Conservation (phyloP, 2,888 invertebrate genomes). For the Steinernema scapterisci region DNA sequence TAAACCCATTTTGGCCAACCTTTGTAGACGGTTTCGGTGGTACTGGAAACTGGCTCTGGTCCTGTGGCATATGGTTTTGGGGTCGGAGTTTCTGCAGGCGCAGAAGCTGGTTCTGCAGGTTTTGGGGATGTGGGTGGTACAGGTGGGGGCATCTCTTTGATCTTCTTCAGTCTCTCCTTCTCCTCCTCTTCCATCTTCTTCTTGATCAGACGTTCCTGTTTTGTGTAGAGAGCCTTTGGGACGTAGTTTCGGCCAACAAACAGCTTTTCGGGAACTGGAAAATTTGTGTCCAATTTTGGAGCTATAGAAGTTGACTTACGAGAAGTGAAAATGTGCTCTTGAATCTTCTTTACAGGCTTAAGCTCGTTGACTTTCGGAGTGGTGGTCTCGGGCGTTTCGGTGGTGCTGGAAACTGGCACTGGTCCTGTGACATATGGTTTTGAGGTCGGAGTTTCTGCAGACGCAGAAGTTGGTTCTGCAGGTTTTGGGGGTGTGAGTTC, state of each 20-base stretch:
- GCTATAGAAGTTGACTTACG: background rate
- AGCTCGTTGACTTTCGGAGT: background rate
- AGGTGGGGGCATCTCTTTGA: too few relatives aligned
- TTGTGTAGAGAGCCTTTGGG: background rate
- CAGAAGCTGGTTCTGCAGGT: too few relatives aligned
- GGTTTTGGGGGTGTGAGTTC: too few relatives aligned
- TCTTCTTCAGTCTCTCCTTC: background rate
- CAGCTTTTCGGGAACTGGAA: slow-evolving; percentile 2
- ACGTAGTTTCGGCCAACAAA: slow-evolving; percentile 9
- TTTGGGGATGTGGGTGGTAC: too few relatives aligned
- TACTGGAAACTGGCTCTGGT: background rate
- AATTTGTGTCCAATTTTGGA: too few relatives aligned
- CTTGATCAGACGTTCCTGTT: background rate
- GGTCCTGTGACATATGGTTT: too few relatives aligned
- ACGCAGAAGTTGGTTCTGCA: too few relatives aligned
- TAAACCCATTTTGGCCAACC: too few relatives aligned
- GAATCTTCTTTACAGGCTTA: background rate
- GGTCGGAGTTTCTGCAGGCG: too few relatives aligned
- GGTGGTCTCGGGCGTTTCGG: background rate
- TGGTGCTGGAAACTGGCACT: background rate
- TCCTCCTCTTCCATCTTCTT: slow-evolving; percentile 5
- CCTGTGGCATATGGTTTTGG: too few relatives aligned
- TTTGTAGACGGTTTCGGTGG: slow-evolving; percentile 6
- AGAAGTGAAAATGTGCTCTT: background rate
- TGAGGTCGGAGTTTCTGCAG: too few relatives aligned